A percentile compares a stretch with the other conserved stretches of the same genome.
phyloP scores from a whole-genome alignment of 2,113 vertebrate genomes.

The Tragelaphus strepsiceros region DNA sequence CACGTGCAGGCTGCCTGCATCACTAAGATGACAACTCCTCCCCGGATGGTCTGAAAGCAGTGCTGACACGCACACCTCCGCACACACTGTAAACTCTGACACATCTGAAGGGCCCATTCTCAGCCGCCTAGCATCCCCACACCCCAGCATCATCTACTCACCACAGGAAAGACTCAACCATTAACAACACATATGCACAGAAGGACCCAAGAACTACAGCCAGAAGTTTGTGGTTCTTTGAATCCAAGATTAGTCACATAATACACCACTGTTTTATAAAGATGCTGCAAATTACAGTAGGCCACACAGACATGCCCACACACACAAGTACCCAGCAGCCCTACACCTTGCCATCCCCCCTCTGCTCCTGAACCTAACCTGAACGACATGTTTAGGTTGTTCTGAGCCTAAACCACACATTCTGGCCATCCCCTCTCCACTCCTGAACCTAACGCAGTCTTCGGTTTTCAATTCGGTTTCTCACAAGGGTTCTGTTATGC shows the following conservation, averaged over 20 bases:
- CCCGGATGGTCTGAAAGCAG: background rate
- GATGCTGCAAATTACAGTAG: background rate
- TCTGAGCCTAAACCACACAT: background rate
- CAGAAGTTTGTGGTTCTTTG: background rate
- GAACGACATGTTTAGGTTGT: background rate
- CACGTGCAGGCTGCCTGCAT: rapidly evolving
- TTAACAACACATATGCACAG: too few species aligned
- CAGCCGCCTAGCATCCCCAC: too few species aligned
- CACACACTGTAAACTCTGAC: background rate
- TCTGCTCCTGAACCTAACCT: background rate
- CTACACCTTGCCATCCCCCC: rapidly evolving
- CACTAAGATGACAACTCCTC: background rate
- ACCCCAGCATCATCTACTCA: background rate
- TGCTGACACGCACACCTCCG: background rate
- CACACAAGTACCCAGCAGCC: background rate
- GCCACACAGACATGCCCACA: rapidly evolving
- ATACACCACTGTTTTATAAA: background rate
- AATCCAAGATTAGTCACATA: background rate
- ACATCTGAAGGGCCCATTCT: background rate
- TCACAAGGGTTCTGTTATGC: background rate
- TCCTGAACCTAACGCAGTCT: background rate
- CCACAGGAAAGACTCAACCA: background rate
- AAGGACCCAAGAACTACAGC: background rate
- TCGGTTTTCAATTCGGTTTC: rapidly evolving
- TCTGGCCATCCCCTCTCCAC: background rate